Percentiles rank a stretch among this genome's conserved stretches.
phyloP scores from a whole-genome alignment of 2,797 vertebrate genomes.

The Telmatherina bonti region DNA sequence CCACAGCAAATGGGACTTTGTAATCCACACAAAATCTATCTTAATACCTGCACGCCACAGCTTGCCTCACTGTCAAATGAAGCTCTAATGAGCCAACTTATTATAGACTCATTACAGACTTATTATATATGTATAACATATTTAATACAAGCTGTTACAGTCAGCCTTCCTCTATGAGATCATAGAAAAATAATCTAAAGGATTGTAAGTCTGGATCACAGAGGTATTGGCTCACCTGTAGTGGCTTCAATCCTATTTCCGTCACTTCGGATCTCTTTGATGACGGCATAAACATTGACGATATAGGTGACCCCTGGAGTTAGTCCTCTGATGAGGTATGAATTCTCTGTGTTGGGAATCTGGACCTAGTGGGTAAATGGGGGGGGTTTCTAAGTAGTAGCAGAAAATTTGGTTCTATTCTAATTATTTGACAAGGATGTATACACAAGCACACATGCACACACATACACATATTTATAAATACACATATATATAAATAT shows the following conservation, averaged over 20 bases:
- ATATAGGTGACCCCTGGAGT: constrained; percentile 84
- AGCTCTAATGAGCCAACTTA: constrained; percentile 28
- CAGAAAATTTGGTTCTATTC: background rate
- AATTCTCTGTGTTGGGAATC: constrained; percentile 84
- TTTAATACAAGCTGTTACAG: constrained; percentile 21
- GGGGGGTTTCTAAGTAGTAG: background rate
- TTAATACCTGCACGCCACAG: constrained; percentile 23
- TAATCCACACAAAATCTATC: constrained; percentile 35
- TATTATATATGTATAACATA: background rate
- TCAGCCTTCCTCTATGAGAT: background rate
- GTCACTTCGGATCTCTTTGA: constrained; percentile 83
- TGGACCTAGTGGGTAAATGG: constrained; percentile 47
- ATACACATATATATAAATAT: background rate
- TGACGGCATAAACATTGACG: constrained; percentile 82
- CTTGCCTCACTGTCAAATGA: constrained; percentile 13
- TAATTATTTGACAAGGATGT: background rate
- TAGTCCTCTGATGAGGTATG: constrained; percentile 83
- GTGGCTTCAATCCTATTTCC: constrained; percentile 83
- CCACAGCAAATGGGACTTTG: constrained; percentile 26
- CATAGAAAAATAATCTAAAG: background rate
- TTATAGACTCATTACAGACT: constrained; percentile 8
- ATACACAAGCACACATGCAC: no score
- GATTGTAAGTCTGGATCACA: constrained; percentile 1
- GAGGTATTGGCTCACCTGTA: constrained; percentile 80
- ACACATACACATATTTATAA: no score